phyloP scores from a whole-genome alignment of 2,797 vertebrate species.

The Dermochelys coriacea region DNA sequence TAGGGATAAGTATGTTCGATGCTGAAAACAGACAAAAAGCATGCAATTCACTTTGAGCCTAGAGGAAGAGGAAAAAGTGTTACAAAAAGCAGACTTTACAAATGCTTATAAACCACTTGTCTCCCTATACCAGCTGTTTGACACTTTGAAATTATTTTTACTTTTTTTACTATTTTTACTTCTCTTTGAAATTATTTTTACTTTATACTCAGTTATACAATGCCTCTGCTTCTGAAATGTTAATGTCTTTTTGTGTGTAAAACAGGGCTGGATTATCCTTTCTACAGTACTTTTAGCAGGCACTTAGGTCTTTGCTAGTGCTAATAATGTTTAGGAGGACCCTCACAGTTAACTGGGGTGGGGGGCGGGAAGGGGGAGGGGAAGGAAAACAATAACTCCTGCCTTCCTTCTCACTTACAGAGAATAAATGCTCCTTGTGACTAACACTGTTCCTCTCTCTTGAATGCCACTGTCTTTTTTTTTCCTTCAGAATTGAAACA shows the following conservation, averaged over 20 bases:
- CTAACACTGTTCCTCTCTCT: constrained; percentile 44
- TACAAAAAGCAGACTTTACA: constrained; percentile 30
- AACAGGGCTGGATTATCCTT: constrained; percentile 37
- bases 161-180: too few species aligned
- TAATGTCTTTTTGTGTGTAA: constrained; percentile 34
- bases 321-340: constrained; percentile 50
- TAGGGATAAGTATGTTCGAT: constrained; percentile 22
- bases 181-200: constrained; percentile 54
- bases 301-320: constrained; percentile 23
- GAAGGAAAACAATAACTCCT: background rate
- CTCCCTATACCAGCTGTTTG: constrained; percentile 45
- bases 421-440: constrained; percentile 45
- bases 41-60: background rate
- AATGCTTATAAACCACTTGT: constrained; percentile 51
- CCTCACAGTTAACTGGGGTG: background rate
- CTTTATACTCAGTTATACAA: constrained; percentile 23
- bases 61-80: constrained; percentile 12
- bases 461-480: constrained; percentile 63
- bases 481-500: constrained; percentile 52
- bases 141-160: constrained; percentile 52
- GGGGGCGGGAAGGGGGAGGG: too few species aligned
- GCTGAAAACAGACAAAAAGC: constrained; percentile 38
- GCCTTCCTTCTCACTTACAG: constrained; percentile 40
- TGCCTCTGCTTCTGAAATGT: constrained; percentile 26
- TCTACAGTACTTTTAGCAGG: constrained; percentile 1